Conservation (phyloP, 2,888 invertebrate species). For the Himalopsyche anomala region DNA sequence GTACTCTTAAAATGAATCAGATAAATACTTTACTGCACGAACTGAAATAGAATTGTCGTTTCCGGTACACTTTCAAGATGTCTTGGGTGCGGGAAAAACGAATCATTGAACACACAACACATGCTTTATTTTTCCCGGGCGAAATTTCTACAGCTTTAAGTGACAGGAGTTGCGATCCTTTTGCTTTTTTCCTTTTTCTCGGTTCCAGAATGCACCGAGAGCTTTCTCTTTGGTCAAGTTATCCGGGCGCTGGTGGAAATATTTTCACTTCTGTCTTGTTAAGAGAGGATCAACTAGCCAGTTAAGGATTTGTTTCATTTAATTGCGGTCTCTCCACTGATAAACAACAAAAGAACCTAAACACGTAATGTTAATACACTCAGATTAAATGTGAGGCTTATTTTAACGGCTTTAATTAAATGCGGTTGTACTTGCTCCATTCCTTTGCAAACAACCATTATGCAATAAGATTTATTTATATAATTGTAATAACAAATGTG, state of each 20-base stretch:
- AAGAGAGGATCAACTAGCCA: neutral
- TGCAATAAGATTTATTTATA: too few species aligned
- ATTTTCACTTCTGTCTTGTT: neutral
- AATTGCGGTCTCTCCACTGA: neutral
- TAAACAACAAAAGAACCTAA: too few species aligned
- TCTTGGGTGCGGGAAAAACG: constrained; percentile 9
- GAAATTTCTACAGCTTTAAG: constrained; percentile 15
- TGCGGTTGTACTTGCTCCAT: too few species aligned
- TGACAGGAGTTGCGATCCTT: neutral
- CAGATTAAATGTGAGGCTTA: too few species aligned
- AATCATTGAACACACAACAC: constrained; percentile 11
- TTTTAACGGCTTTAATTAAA: too few species aligned
- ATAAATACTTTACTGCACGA: too few species aligned
- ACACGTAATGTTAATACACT: too few species aligned
- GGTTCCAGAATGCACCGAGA: neutral
- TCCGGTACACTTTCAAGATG: neutral
- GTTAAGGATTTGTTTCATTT: neutral
- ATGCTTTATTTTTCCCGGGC: neutral
- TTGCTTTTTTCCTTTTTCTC: neutral
- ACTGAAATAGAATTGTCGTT: neutral
- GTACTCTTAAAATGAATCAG: too few species aligned
- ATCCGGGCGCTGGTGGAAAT: neutral
- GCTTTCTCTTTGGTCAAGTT: neutral
- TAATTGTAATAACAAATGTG: too few species aligned
- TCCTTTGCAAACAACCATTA: too few species aligned